These are phyloP conservation scores for Mesaphorura yosii DNA, from an alignment of 1,140 invertebrate species.

Conservation along the genomic window DNA sequence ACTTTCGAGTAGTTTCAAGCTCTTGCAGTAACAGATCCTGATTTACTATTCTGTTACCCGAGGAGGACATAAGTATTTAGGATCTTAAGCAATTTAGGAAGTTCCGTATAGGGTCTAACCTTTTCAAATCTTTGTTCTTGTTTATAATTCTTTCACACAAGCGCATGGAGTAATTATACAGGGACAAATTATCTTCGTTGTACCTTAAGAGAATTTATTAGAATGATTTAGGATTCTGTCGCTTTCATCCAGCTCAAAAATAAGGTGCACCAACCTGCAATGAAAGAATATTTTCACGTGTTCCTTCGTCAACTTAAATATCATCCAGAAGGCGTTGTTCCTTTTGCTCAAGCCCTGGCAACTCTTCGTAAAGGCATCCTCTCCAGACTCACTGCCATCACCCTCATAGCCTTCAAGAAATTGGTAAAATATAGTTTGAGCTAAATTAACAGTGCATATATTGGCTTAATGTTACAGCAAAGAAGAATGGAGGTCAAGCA, in stretches of 20 bases:
- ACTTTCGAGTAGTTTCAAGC: slow-evolving; percentile 56
- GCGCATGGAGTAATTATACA: slow-evolving; percentile 6
- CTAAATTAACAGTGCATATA: too few relatives aligned
- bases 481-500: too few relatives aligned
- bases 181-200: slow-evolving; percentile 18
- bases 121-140: slow-evolving; percentile 3
- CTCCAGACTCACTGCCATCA: slow-evolving; percentile 50
- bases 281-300: slow-evolving; percentile 60
- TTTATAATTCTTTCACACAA: slow-evolving; percentile 16
- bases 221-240: neutral
- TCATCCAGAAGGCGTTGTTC: slow-evolving; percentile 70
- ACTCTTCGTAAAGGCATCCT: slow-evolving; percentile 43
- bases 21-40: slow-evolving; percentile 57
- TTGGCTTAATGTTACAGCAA: too few relatives aligned
- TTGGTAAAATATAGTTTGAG: slow-evolving; percentile 1
- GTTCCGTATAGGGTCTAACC: too few relatives aligned
- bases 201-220: slow-evolving; percentile 39
- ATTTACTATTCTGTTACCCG: slow-evolving; percentile 54
- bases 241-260: too few relatives aligned
- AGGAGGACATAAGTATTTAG: neutral
- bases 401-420: slow-evolving; percentile 44
- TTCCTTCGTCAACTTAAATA: slow-evolving; percentile 49
- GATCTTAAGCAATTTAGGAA: too few relatives aligned
- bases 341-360: slow-evolving; percentile 10
- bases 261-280: slow-evolving; percentile 40